Evolutionary conservation across 2,113 vertebrate species (phyloP).

Genomic region (Odocoileus virginianus): DNA sequence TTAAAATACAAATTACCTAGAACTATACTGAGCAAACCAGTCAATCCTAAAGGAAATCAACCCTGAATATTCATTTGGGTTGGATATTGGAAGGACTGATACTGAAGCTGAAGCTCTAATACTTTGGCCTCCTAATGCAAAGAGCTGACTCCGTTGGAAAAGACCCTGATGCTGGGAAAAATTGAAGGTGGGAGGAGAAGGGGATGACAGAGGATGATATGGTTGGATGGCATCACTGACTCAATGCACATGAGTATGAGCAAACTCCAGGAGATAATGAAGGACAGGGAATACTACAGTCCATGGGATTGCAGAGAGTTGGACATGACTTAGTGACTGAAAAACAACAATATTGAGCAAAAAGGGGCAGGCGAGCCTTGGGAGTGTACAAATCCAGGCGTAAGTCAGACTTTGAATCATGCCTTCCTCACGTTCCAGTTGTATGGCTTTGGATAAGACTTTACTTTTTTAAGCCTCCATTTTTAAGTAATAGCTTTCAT

Average conservation of each 20-base stretch:
- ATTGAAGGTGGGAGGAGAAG: neutral
- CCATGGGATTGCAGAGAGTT: neutral
- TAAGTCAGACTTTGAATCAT: neutral
- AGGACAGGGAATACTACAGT: neutral
- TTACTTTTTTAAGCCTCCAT: neutral
- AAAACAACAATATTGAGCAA: neutral
- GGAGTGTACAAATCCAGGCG: neutral
- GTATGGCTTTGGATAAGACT: neutral
- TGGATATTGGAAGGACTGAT: neutral
- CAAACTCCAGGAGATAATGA: neutral
- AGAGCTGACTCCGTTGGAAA: rapidly evolving
- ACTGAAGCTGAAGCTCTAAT: neutral
- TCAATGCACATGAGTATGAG: neutral
- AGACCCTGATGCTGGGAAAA: neutral
- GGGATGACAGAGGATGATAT: neutral
- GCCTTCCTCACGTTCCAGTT: neutral
- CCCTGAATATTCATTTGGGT: neutral
- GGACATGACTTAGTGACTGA: neutral
- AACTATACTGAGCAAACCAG: neutral
- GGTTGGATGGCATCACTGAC: neutral
- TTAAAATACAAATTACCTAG: neutral
- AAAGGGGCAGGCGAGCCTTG: neutral
- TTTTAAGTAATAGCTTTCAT: neutral
- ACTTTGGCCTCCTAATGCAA: neutral
- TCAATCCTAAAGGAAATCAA: neutral